Percentiles rank a stretch among this genome's conserved stretches.
phyloP scores from a whole-genome alignment of 1,140 invertebrate genomes.

The Calephelis nemesis region DNA sequence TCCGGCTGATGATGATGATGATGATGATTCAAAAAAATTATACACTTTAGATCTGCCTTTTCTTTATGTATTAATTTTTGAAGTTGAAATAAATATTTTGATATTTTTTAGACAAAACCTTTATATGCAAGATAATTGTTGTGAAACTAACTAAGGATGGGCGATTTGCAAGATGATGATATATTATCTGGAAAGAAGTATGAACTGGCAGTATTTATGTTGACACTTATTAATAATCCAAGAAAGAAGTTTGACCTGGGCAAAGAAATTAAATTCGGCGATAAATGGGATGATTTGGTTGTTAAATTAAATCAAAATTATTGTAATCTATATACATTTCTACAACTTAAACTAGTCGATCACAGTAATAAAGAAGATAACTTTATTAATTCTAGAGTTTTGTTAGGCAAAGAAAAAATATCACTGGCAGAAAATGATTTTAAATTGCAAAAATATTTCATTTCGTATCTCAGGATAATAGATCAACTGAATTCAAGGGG shows the following conservation, averaged over 20 bases:
- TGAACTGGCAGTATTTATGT: constrained; percentile 6
- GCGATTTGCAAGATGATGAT: too few relatives aligned
- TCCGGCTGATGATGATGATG: too few relatives aligned
- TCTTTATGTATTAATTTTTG: too few relatives aligned
- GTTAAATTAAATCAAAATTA: not conserved
- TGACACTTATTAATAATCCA: constrained; percentile 3
- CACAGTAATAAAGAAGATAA: not conserved
- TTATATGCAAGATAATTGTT: too few relatives aligned
- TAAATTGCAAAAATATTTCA: not conserved
- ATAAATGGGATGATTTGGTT: constrained; percentile 7
- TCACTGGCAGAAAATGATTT: not conserved
- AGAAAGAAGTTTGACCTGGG: not conserved
- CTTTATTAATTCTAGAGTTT: not conserved
- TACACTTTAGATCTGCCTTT: too few relatives aligned
- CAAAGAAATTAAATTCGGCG: constrained; percentile 12
- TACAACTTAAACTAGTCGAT: not conserved
- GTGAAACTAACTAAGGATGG: too few relatives aligned
- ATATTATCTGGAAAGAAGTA: not conserved
- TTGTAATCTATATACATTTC: not conserved
- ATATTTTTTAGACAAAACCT: too few relatives aligned
- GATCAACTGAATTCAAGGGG: not conserved
- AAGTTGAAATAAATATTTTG: too few relatives aligned
- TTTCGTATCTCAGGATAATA: not conserved
- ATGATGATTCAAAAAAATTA: too few relatives aligned
- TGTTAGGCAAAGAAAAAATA: not conserved